A percentile compares a stretch with the other conserved stretches of the same genome.
Conservation (phyloP, 2,797 vertebrate genomes). For the Borostomias antarcticus region DNA sequence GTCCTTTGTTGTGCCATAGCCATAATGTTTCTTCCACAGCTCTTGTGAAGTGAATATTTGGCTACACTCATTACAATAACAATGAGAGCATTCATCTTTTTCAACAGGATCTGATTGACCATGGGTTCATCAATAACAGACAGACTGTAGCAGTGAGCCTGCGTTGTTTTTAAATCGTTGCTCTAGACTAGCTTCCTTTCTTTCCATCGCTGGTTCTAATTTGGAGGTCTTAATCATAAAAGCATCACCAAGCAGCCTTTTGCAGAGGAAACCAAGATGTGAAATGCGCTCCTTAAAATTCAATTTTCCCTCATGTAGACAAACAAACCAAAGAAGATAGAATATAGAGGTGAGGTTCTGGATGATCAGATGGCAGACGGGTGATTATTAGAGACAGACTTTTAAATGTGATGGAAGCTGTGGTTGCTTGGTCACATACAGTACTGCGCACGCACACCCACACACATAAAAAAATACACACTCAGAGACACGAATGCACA, state of each 20-base stretch:
- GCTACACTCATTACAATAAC: constrained; percentile 56
- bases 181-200: background rate
- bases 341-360: constrained; percentile 46
- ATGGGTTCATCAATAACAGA: constrained; percentile 26
- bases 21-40: constrained; percentile 13
- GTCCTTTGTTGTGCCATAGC: constrained; percentile 32
- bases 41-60: constrained; percentile 19
- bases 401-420: constrained; percentile 49
- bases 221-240: constrained; percentile 72
- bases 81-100: constrained; percentile 54
- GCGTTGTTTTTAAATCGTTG: constrained; percentile 21
- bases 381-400: constrained; percentile 58
- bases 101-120: constrained; percentile 46
- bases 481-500: no score
- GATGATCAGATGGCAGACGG: constrained; percentile 60
- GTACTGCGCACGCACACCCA: background rate
- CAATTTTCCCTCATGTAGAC: constrained; percentile 71
- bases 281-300: constrained; percentile 68
- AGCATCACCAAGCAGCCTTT: constrained; percentile 62
- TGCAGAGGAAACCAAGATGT: constrained; percentile 59
- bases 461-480: no score
- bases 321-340: constrained; percentile 55
- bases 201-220: constrained; percentile 65
- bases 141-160: constrained; percentile 42
- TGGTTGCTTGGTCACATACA: constrained; percentile 19